phyloP scores from a whole-genome alignment of 1,140 invertebrate genomes.

The Armadillidium nasatum region DNA sequence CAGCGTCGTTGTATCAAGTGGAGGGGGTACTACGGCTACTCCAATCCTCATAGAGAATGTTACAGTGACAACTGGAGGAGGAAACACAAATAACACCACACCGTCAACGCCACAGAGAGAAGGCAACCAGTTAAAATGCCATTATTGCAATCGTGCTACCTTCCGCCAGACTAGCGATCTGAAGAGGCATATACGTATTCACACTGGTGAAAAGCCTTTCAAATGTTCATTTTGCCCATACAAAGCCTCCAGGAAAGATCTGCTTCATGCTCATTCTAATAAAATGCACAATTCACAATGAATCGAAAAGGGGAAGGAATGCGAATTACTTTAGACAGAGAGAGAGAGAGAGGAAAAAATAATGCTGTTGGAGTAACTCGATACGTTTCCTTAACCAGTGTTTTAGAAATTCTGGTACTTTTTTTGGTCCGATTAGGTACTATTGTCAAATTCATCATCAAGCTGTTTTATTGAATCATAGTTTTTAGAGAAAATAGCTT shows the following conservation, averaged over 20 bases:
- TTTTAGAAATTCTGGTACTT: too few species aligned
- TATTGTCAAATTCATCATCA: too few species aligned
- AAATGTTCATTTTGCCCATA: slow-evolving; percentile 38
- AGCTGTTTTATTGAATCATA: too few species aligned
- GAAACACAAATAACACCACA: neutral
- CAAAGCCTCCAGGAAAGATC: slow-evolving; percentile 40
- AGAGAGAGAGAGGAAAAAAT: too few species aligned
- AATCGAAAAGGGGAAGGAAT: neutral
- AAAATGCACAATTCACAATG: slow-evolving; percentile 33
- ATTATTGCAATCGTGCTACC: slow-evolving; percentile 38
- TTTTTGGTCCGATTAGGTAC: too few species aligned
- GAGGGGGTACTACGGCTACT: neutral
- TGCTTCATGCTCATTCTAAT: slow-evolving; percentile 34
- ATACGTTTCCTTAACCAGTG: too few species aligned
- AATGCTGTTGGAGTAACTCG: too few species aligned
- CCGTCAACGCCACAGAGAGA: slow-evolving; percentile 21
- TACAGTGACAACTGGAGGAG: slow-evolving; percentile 6
- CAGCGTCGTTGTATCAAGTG: neutral
- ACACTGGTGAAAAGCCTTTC: slow-evolving; percentile 42
- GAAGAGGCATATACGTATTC: slow-evolving; percentile 41
- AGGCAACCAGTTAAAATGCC: slow-evolving; percentile 36
- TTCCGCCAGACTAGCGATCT: slow-evolving; percentile 42
- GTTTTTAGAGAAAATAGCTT: too few species aligned
- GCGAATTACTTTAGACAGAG: too few species aligned
- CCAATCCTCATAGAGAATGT: neutral